Base-by-base conservation (phyloP, 2,888 invertebrate genomes). In the Panopea generosa region DNA sequence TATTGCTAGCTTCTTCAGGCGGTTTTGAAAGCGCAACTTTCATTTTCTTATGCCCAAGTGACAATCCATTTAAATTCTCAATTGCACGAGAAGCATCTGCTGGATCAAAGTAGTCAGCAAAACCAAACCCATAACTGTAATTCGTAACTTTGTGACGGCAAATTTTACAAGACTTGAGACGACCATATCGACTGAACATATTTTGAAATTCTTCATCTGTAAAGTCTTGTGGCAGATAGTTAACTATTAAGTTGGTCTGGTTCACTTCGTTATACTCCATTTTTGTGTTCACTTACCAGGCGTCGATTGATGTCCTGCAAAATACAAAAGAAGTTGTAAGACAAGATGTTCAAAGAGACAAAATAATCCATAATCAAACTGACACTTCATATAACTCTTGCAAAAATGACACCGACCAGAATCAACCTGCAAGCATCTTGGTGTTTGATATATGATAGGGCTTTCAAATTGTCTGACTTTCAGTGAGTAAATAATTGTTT, bases 121-220 rank as follows among this genome's bases (percentile, higher is more conserved):
- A 98, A 43, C 98, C 98, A 93, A 98, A 98, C 53, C 98, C 98
- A 93, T 96, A 98, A 93, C 97, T 98, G 94, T 98, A 98, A 60
- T 97, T 97, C 92, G 98, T 97, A 95, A 87, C 83, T 66, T 90
- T 90, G 70, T 93, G 91, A 9, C 93, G 85, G 22, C 92, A 89
- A 87, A 98, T 96, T 87, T 97, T 95, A 92, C 97, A 97, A 87
- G 96, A 96, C 91, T 97, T 97, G 53, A 98, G 95, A 22, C 96
- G 96, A 59, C 98, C 98, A 85, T 97, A 95, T 56, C 96, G 95
- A 87, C 96, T 95, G 93, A 98, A 98, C 94, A 98, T 95, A 82
- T 96, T 95, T 91, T 96, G 96, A 63, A 98, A 94, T 90, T 98
- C 97, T 91, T 96, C 90, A 96, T 98, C 98, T 2, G 96, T 96